phyloP scores from a whole-genome alignment of 2,113 vertebrate species.

The Ictidomys tridecemlineatus region DNA sequence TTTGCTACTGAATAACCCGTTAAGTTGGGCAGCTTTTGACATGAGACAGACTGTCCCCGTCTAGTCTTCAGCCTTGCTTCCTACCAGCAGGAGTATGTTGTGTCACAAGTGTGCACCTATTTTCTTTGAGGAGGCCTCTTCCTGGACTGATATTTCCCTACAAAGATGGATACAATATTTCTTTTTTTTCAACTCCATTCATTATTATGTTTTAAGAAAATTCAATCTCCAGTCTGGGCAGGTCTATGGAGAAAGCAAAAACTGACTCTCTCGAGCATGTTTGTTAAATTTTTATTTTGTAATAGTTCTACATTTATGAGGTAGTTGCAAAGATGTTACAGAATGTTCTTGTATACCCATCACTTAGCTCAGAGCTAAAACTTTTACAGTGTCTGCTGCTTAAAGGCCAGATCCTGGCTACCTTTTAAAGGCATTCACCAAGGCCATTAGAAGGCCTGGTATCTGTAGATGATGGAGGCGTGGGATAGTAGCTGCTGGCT shows the following conservation, averaged over 20 bases:
- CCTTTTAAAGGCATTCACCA: not conserved
- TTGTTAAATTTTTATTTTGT: constrained; percentile 36
- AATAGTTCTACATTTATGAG: not conserved
- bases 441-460: not conserved
- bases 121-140: not conserved
- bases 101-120: too few relatives aligned
- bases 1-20: not conserved
- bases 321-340: not conserved
- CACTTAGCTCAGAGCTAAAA: not conserved
- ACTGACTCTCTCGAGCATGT: not conserved
- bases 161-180: not conserved
- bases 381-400: not conserved
- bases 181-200: not conserved
- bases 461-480: not conserved
- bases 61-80: too few relatives aligned
- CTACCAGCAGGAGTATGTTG: rapidly evolving
- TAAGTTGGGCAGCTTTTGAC: not conserved
- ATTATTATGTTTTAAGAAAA: not conserved
- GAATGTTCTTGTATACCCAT: not conserved
- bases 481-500: not conserved
- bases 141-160: not conserved
- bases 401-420: not conserved
- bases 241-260: not conserved
- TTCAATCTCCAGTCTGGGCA: not conserved
- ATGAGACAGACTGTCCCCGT: not conserved